Conservation (phyloP, 2,113 vertebrate genomes). For the Ondatra zibethicus region DNA sequence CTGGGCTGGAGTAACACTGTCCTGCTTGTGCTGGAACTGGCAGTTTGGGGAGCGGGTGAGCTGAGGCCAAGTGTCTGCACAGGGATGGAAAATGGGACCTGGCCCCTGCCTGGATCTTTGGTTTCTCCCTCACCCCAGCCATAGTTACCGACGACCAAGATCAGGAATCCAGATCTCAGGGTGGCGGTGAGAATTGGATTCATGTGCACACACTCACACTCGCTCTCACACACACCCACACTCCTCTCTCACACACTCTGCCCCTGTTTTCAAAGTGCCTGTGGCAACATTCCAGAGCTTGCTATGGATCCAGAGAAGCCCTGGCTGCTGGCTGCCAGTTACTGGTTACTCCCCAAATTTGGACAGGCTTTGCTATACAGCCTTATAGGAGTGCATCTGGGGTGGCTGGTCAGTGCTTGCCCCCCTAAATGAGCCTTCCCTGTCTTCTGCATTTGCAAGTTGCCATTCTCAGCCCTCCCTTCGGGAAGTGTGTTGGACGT, state of each 20-base stretch:
- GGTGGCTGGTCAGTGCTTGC: background rate
- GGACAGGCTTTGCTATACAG: background rate
- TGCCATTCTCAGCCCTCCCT: background rate
- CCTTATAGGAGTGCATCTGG: background rate
- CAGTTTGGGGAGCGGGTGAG: constrained; percentile 48
- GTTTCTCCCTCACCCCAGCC: background rate
- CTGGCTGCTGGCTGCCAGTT: background rate
- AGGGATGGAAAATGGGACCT: background rate
- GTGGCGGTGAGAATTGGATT: background rate
- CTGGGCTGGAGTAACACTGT: background rate
- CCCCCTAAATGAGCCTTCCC: background rate
- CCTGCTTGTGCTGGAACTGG: constrained; percentile 16
- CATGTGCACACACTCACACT: background rate
- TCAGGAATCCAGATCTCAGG: background rate
- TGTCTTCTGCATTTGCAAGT: background rate
- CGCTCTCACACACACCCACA: background rate
- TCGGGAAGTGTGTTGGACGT: background rate
- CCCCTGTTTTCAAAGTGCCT: background rate
- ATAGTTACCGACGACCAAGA: background rate
- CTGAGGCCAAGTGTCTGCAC: constrained; percentile 45
- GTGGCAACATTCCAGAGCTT: background rate
- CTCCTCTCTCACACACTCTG: background rate
- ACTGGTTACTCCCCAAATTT: background rate
- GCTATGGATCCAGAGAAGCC: background rate
- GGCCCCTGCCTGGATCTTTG: background rate